Percentiles rank a stretch among this genome's conserved stretches.
Conservation (phyloP, 2,113 vertebrate genomes). For the Dasyurus viverrinus region DNA sequence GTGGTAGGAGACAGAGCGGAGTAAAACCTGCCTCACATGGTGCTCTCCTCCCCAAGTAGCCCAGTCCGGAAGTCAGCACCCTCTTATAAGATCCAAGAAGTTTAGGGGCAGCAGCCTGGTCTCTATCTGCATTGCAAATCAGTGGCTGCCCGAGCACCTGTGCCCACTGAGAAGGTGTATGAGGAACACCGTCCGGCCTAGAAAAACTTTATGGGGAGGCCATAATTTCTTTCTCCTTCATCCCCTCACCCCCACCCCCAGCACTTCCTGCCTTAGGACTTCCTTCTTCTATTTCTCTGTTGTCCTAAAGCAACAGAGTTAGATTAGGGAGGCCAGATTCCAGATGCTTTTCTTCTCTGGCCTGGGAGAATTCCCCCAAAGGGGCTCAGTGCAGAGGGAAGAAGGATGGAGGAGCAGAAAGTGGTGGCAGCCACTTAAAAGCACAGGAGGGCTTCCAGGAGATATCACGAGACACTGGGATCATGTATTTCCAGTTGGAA, state of each 20-base stretch:
- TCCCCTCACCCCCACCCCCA: slow-evolving; percentile 37
- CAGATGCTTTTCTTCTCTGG: background rate
- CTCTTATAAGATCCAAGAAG: slow-evolving; percentile 74
- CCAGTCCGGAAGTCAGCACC: slow-evolving; percentile 68
- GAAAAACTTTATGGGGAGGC: background rate
- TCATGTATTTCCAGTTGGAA: background rate
- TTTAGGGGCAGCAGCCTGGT: slow-evolving; percentile 33
- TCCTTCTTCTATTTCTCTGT: background rate
- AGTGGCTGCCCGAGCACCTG: slow-evolving; percentile 56
- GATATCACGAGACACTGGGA: background rate
- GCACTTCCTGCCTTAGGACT: slow-evolving; percentile 8
- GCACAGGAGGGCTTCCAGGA: background rate
- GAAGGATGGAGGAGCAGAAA: background rate
- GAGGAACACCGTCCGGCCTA: background rate
- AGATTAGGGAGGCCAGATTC: background rate
- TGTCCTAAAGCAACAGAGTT: background rate
- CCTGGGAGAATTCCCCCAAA: background rate
- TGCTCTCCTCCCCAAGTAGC: slow-evolving; percentile 67
- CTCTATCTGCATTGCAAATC: slow-evolving; percentile 86
- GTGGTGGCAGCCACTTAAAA: background rate
- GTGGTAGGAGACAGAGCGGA: slow-evolving; percentile 9
- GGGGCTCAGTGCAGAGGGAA: background rate
- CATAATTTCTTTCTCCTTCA: slow-evolving; percentile 11
- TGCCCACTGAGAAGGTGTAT: slow-evolving; percentile 24
- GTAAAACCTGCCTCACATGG: slow-evolving; percentile 75